Evolutionary conservation across 2,888 invertebrate genomes (phyloP), one percentile per base, ranked within the genome.

Genomic region (Cacoxenus indagator): DNA sequence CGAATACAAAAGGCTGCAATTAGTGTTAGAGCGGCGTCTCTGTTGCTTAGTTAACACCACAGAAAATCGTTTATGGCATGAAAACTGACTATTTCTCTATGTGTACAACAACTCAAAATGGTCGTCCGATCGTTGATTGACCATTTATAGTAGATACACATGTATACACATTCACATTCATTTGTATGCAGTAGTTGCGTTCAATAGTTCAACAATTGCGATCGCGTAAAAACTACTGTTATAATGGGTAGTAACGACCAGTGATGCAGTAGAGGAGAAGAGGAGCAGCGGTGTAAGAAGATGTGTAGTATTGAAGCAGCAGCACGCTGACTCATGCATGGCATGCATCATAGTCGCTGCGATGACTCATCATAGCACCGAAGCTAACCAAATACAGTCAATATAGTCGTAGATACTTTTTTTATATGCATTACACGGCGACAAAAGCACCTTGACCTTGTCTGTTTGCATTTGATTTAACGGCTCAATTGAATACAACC

Each of bases 131-230:
- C 51, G 51, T 22, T 54, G 19, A 22, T 19, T 11, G 4, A 19
- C 54, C 24, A 11, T 14, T 24, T 51, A 51, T 19, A 22, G 51
- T 27, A 67, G 51, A 65, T 17, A 19, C 61, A 31, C 17, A 27
- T 24, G 22, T 45, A 37, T 51, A 17, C 67, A 29, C 80, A 78
- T 74, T 65, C 31, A 67, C 55, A 65, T 17, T 11, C 61, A 31
- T 29, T 48, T 24, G 22, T 45, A 37, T 51, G 22, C 67, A 29
- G 68, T 70, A 51, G 19, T 11, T 14, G 37, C 37, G 14, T 37
- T 37, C 9, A 37, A 14, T 37, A 37, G 9, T 11, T 37, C 9
- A 37, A 37, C 37, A 14, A 37, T 37, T 14, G 14, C 37, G 37
- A 37, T 37, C 51, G 51, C 51, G 51, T 51, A 19, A 19, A 22